Evolutionary conservation across 2,797 vertebrate species (phyloP), one percentile per base, ranked within the genome.

Genomic region (Garrulus glandarius): DNA sequence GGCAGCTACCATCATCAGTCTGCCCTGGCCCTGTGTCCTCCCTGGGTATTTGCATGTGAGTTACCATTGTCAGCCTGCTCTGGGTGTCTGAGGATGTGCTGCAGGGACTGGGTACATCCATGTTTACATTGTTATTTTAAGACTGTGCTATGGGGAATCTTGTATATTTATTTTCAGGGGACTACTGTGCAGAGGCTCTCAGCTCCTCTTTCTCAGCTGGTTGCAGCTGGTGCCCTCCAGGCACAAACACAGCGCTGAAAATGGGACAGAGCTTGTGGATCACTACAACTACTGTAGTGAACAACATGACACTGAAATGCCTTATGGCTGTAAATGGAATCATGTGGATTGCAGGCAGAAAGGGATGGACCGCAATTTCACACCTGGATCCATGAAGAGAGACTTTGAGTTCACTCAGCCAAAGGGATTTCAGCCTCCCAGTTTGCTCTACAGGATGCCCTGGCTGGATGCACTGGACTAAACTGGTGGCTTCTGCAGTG

Each of bases 231-330:
- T 64, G 4, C 21, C 87, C 57, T 87, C 74, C 64, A 89, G 70
- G 63, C 50, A 84, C 20, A 78, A 89, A 81, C 2, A 7, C 30
- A 70, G 39, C 0, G 0, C 59, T 63, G 52, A 87, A 95, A 95
- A 92, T 43, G 64, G 56, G 52, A 79, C 87, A 87, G 71, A 77
- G 37, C 34, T 39, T 30, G 41, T 67, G 52, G 61, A 76, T 91
- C 23, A 21, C 71, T 64, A 46, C 63, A 84, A 29, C 36, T 71
- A 47, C 87, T 72, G 52, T 41, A 53, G 67, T 41, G 56, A 72
- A 26, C 46, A 82, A 79, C 16, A 36, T 6, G 19, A 46, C 52
- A 53, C 36, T 60, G 78, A 80, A 82, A 93, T 67, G 34, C 55
- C 63, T 68, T 44, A 32, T 3, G 29, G 59, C 44, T 69, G 47